phyloP scores from a whole-genome alignment of 2,113 vertebrate genomes.

The Stigmatopora nigra region DNA sequence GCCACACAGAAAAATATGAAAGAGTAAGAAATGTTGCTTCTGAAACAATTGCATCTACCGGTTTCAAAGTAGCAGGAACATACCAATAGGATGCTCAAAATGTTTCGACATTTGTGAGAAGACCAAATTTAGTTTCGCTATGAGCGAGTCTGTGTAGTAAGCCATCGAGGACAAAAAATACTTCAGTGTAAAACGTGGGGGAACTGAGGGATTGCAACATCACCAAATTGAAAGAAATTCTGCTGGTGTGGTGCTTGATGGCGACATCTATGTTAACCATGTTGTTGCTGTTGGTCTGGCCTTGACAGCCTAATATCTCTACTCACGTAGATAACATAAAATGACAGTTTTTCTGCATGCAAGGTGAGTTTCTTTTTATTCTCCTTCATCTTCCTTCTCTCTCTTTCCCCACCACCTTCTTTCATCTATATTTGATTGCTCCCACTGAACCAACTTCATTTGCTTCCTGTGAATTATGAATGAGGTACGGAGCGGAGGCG shows the following conservation, averaged over 20 bases:
- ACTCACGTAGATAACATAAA: slow-evolving; percentile 38
- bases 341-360: slow-evolving; percentile 45
- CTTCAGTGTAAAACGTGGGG: slow-evolving; percentile 10
- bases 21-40: slow-evolving; percentile 32
- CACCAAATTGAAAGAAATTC: slow-evolving; percentile 10
- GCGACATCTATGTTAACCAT: slow-evolving; percentile 1
- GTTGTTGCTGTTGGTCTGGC: slow-evolving; percentile 12
- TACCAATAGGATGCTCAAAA: slow-evolving; percentile 36
- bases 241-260: slow-evolving; percentile 13
- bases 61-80: slow-evolving; percentile 40
- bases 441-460: slow-evolving; percentile 71
- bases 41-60: slow-evolving; percentile 51
- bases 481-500: slow-evolving; percentile 62
- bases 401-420: slow-evolving; percentile 35
- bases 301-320: slow-evolving; percentile 7
- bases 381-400: slow-evolving; percentile 38
- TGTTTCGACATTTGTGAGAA: slow-evolving; percentile 49
- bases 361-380: slow-evolving; percentile 39
- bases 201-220: slow-evolving; percentile 8
- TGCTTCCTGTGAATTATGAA: slow-evolving; percentile 71
- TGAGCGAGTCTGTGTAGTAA: slow-evolving; percentile 43
- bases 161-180: slow-evolving; percentile 14
- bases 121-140: slow-evolving; percentile 53
- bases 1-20: slow-evolving; percentile 30
- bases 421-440: slow-evolving; percentile 74